A percentile compares a stretch with the other conserved stretches of the same genome.
These are phyloP conservation scores for Cabera pusaria DNA, from an alignment of 2,888 invertebrate species.

Conservation along the genomic window DNA sequence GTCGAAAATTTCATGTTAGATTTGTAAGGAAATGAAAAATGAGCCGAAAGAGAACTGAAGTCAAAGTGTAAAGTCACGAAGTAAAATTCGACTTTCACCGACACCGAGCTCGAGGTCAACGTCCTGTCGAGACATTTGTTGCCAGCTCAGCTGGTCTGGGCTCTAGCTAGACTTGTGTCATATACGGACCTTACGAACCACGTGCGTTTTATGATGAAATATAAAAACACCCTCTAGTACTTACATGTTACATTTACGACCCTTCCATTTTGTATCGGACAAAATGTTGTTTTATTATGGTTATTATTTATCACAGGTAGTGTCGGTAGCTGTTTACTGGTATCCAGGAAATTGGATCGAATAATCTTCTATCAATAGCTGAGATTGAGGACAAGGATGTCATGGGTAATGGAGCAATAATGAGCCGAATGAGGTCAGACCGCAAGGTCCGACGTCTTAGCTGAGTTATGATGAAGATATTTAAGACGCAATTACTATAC, in stretches of 20 bases:
- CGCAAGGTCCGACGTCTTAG: slow-evolving; percentile 15
- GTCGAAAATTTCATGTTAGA: too few relatives aligned
- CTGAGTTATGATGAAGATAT: slow-evolving; percentile 28
- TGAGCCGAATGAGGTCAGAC: slow-evolving; percentile 23
- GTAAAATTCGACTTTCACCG: slow-evolving; percentile 12
- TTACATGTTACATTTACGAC: slow-evolving; percentile 45
- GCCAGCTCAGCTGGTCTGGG: slow-evolving; percentile 7
- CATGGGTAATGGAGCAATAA: slow-evolving; percentile 28
- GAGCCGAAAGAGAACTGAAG: slow-evolving; percentile 8
- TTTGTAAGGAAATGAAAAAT: slow-evolving; percentile 9
- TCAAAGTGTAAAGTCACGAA: slow-evolving; percentile 5
- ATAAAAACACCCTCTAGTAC: slow-evolving; percentile 52
- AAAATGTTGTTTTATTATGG: slow-evolving; percentile 14
- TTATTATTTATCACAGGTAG: slow-evolving; percentile 26
- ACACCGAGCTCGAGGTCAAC: slow-evolving; percentile 14
- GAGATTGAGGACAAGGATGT: slow-evolving; percentile 25
- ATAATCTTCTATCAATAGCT: slow-evolving; percentile 25
- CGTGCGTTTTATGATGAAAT: slow-evolving; percentile 64
- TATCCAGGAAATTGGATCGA: slow-evolving; percentile 22
- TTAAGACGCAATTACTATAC: slow-evolving; percentile 29
- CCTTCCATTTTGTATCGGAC: slow-evolving; percentile 41
- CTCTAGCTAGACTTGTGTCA: slow-evolving; percentile 29
- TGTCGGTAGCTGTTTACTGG: slow-evolving; percentile 15
- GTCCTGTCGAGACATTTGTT: slow-evolving; percentile 4
- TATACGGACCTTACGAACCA: slow-evolving; percentile 42